Percentiles rank a stretch among this genome's conserved stretches.
These are phyloP conservation scores for Myotis planiceps DNA, from an alignment of 2,797 vertebrate genomes.

Conservation along the genomic window DNA sequence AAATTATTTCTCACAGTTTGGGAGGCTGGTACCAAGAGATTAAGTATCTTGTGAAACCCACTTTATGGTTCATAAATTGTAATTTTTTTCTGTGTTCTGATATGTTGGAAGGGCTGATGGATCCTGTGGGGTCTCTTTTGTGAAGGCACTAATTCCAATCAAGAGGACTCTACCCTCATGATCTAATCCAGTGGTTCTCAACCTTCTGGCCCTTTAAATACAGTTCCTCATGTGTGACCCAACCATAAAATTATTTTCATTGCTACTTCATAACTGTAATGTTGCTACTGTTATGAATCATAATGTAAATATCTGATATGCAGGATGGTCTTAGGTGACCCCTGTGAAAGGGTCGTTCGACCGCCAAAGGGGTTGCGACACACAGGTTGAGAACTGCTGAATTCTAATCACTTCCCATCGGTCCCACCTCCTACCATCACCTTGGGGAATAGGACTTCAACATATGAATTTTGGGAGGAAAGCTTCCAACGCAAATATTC, in stretches of 20 bases:
- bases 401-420: not conserved
- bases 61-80: not conserved
- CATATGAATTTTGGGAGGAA: not conserved
- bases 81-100: not conserved
- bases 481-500: not conserved
- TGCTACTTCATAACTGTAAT: too few relatives aligned
- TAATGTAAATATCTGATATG: too few relatives aligned
- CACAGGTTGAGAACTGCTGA: too few relatives aligned
- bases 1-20: not conserved
- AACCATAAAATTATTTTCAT: too few relatives aligned
- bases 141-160: not conserved
- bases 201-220: too few relatives aligned
- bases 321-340: too few relatives aligned
- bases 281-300: too few relatives aligned
- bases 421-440: not conserved
- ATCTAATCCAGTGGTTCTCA: too few relatives aligned
- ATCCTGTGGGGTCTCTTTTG: not conserved
- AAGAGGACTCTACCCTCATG: not conserved
- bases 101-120: fast-evolving
- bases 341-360: too few relatives aligned
- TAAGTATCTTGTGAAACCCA: not conserved
- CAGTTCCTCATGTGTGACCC: too few relatives aligned
- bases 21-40: not conserved
- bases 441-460: not conserved
- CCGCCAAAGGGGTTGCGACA: fast-evolving